phyloP scores from a whole-genome alignment of 2,113 vertebrate genomes.

The Nycticebus coucang region DNA sequence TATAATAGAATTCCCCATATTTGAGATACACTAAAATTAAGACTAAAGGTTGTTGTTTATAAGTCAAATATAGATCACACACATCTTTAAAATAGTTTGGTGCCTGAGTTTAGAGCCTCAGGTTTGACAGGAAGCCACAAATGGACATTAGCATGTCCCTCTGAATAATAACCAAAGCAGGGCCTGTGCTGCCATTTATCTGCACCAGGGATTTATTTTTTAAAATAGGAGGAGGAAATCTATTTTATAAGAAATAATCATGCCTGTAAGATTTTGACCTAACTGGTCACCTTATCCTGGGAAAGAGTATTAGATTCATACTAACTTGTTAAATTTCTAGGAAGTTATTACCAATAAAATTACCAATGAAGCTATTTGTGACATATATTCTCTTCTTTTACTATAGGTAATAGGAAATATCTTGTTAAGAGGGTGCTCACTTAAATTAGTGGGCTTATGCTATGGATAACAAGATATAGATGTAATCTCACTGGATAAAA shows the following conservation, averaged over 20 bases:
- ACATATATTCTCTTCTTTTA: background rate
- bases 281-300: background rate
- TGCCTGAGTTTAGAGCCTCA: constrained; percentile 41
- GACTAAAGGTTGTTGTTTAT: background rate
- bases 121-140: constrained; percentile 14
- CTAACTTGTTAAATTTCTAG: background rate
- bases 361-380: background rate
- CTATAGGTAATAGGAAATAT: background rate
- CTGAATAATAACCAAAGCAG: constrained; percentile 61
- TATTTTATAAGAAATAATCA: constrained; percentile 18
- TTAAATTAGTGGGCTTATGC: background rate
- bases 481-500: background rate
- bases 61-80: constrained; percentile 44
- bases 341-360: background rate
- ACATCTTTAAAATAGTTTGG: constrained; percentile 46
- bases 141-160: constrained; percentile 8
- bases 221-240: background rate
- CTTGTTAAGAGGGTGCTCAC: background rate
- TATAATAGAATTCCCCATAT: background rate
- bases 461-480: background rate
- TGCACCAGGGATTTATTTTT: background rate
- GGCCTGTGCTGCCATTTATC: constrained; percentile 53
- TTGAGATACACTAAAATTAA: constrained; percentile 33
- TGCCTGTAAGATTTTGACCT: constrained; percentile 49
- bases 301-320: background rate